Evolutionary conservation across 1,140 invertebrate genomes (phyloP).

Genomic region (Zaprionus ornatus): DNA sequence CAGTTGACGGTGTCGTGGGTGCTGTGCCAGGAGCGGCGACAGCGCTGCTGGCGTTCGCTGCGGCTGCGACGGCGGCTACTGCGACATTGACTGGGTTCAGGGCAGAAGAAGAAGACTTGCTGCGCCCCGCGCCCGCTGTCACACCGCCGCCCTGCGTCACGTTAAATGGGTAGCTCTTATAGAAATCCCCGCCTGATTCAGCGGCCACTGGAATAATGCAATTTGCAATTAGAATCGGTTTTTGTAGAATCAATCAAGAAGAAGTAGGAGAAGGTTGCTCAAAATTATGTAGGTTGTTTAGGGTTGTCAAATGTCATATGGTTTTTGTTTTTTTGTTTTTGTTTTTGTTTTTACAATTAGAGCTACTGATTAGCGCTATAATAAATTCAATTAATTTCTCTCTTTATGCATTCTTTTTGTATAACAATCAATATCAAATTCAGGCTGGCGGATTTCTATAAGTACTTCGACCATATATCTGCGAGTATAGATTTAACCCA

Average conservation of each 20-base stretch:
- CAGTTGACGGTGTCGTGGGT: constrained; percentile 87
- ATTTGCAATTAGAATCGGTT: constrained; percentile 73
- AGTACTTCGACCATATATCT: constrained; percentile 40
- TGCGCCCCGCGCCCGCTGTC: constrained; percentile 49
- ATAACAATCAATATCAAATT: constrained; percentile 39
- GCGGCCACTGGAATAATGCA: constrained; percentile 88
- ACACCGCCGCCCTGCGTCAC: constrained; percentile 36
- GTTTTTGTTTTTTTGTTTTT: constrained; percentile 38
- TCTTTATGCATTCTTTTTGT: constrained; percentile 41
- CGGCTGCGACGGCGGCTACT: constrained; percentile 46
- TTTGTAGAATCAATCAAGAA: constrained; percentile 21
- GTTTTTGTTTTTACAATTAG: constrained; percentile 56
- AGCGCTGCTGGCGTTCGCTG: constrained; percentile 42
- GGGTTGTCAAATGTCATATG: constrained; percentile 19
- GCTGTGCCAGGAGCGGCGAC: constrained; percentile 52
- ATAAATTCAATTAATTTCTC: constrained; percentile 84
- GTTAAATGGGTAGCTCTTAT: constrained; percentile 89
- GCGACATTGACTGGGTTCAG: constrained; percentile 31
- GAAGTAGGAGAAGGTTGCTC: constrained; percentile 48
- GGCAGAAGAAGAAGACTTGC: constrained; percentile 44
- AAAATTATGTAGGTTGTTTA: constrained; percentile 16
- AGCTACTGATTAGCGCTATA: constrained; percentile 71
- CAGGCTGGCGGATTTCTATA: constrained; percentile 81
- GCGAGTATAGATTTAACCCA: constrained; percentile 30
- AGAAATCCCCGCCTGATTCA: constrained; percentile 90